These are phyloP conservation scores for Drosophila pseudoananassae DNA, from an alignment of 1,140 invertebrate species.

Conservation along the genomic window DNA sequence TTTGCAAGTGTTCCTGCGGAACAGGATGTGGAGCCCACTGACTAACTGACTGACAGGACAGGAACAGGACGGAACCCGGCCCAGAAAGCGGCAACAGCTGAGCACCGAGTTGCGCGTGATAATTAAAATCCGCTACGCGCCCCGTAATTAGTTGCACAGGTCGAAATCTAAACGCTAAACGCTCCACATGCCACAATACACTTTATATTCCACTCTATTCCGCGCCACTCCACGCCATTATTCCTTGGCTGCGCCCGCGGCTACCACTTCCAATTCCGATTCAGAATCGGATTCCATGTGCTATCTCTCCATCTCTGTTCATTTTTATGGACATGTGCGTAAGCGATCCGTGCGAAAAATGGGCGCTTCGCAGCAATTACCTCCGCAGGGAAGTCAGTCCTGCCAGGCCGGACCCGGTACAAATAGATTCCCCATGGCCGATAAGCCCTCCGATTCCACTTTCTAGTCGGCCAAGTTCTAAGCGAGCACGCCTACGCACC, in stretches of 20 bases:
- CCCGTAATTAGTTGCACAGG: constrained; percentile 75
- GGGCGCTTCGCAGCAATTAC: constrained; percentile 82
- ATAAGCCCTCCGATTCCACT: constrained; percentile 45
- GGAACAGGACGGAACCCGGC: constrained; percentile 18
- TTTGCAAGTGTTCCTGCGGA: constrained; percentile 12
- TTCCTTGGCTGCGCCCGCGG: constrained; percentile 19
- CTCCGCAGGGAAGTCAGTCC: constrained; percentile 48
- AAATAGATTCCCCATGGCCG: constrained; percentile 61
- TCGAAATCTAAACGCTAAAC: constrained; percentile 32
- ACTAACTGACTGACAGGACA: constrained; percentile 45
- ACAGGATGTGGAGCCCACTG: constrained; percentile 40
- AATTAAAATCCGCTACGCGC: constrained; percentile 79
- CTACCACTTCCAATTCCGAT: constrained; percentile 51
- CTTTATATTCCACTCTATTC: neutral
- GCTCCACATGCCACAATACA: constrained; percentile 6
- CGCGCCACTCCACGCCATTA: constrained; percentile 18
- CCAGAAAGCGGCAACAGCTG: constrained; percentile 65
- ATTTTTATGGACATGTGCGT: constrained; percentile 81
- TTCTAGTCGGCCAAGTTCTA: constrained; percentile 44
- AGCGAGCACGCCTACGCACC: constrained; percentile 72
- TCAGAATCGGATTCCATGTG: constrained; percentile 22
- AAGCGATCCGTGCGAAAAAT: constrained; percentile 83
- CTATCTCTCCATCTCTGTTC: constrained; percentile 54
- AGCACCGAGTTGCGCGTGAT: constrained; percentile 50
- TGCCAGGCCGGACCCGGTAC: constrained; percentile 28